phyloP scores from a whole-genome alignment of 2,888 invertebrate species.

The Leptothorax acervorum region DNA sequence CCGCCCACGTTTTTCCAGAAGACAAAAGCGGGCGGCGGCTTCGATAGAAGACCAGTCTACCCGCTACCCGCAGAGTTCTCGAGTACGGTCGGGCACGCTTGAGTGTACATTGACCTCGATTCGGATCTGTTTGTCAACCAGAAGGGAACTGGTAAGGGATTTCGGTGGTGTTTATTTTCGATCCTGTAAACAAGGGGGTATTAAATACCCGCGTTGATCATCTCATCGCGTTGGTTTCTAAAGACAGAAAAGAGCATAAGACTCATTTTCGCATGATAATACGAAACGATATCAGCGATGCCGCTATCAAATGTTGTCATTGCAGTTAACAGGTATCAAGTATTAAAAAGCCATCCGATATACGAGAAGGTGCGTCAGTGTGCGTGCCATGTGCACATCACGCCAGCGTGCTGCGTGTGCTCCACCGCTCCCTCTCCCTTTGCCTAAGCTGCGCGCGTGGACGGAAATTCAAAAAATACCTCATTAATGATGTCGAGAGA shows the following conservation, averaged over 20 bases:
- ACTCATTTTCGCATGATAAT: background rate
- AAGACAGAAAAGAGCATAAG: background rate
- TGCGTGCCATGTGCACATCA: background rate
- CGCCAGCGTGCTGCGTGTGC: background rate
- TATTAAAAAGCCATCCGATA: background rate
- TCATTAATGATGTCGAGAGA: conserved; percentile 35
- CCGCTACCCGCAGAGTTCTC: too few species aligned
- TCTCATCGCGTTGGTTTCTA: too few species aligned
- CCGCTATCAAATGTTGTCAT: background rate
- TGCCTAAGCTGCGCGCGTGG: background rate
- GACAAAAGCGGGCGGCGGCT: background rate
- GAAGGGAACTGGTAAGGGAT: background rate
- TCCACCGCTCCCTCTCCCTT: background rate
- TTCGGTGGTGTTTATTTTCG: background rate
- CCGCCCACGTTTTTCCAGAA: background rate
- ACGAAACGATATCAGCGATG: background rate
- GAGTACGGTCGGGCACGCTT: background rate
- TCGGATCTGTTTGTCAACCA: background rate
- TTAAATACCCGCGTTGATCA: too few species aligned
- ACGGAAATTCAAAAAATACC: conserved; percentile 37
- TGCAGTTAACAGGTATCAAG: background rate
- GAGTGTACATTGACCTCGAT: background rate
- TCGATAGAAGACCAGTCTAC: background rate
- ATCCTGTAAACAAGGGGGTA: background rate
- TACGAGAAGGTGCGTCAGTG: background rate